Evolutionary conservation across 2,113 vertebrate genomes (phyloP).

Genomic region (Diphyllodes magnificus): DNA sequence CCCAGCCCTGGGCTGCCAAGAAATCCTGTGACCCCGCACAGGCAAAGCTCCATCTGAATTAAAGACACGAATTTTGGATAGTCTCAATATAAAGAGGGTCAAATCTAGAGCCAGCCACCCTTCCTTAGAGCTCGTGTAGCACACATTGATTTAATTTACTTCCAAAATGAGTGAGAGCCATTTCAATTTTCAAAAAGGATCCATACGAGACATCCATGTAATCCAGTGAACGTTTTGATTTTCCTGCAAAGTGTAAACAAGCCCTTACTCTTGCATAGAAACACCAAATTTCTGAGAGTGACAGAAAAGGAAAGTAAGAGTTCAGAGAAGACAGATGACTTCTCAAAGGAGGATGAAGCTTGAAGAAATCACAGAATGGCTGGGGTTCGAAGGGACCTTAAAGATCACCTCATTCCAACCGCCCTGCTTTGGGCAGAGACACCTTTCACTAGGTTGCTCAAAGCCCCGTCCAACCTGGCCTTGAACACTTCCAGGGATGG

Average conservation of each 20-base stretch:
- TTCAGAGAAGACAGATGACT: not conserved
- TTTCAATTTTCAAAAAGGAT: not conserved
- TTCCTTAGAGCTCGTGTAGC: not conserved
- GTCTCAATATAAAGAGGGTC: not conserved
- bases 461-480: not conserved
- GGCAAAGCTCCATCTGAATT: not conserved
- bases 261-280: not conserved
- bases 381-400: not conserved
- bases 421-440: not conserved
- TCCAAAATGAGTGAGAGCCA: not conserved
- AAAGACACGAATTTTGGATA: not conserved
- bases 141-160: not conserved
- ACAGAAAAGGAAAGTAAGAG: not conserved
- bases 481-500: not conserved
- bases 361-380: not conserved
- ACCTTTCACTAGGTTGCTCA: not conserved
- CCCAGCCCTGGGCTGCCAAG: not conserved
- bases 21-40: not conserved
- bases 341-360: not conserved
- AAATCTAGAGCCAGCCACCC: not conserved
- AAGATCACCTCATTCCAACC: not conserved
- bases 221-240: not conserved
- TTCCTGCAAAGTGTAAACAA: not conserved
- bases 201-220: not conserved
- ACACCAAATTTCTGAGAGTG: fast-evolving